Evolutionary conservation across 2,113 vertebrate genomes (phyloP).

Genomic region (Paedocypris sp.): DNA sequence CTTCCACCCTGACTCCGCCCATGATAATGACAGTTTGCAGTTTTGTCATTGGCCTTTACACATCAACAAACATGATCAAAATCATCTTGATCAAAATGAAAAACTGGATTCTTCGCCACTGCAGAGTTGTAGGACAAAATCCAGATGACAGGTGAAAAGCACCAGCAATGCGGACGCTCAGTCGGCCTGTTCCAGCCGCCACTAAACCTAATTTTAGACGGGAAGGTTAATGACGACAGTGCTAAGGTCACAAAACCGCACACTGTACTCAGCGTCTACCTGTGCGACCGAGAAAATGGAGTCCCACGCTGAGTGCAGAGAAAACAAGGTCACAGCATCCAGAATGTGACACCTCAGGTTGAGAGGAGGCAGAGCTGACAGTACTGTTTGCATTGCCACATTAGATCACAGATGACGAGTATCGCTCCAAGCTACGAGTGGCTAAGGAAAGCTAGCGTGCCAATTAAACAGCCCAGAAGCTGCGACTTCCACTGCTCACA

Average conservation of each 20-base stretch:
- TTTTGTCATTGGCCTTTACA: too few relatives aligned
- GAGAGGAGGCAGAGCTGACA: conserved; percentile 27
- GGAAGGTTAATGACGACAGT: conserved; percentile 58
- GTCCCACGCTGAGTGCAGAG: conserved; percentile 10
- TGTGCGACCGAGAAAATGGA: conserved; percentile 25
- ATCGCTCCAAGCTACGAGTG: conserved; percentile 63
- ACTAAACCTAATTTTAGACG: conserved; percentile 57
- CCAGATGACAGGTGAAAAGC: conserved; percentile 34
- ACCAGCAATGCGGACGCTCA: conserved; percentile 25
- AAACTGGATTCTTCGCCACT: conserved; percentile 40
- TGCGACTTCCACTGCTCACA: conserved; percentile 50
- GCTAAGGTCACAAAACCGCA: conserved; percentile 32
- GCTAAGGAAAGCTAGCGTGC: conserved; percentile 61
- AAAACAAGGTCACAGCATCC: conserved; percentile 58
- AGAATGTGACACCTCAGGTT: conserved; percentile 36
- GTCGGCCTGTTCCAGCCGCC: conserved; percentile 33
- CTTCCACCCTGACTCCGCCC: too few relatives aligned
- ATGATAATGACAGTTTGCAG: too few relatives aligned
- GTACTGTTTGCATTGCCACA: conserved; percentile 64
- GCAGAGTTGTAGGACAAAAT: conserved; percentile 37
- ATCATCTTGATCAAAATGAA: too few relatives aligned
- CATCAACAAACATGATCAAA: too few relatives aligned
- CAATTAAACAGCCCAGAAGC: conserved; percentile 62
- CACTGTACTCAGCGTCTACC: conserved; percentile 11
- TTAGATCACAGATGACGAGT: conserved; percentile 65